These are phyloP conservation scores for Elephas maximus DNA, from an alignment of 2,113 vertebrate species.

Conservation along the genomic window DNA sequence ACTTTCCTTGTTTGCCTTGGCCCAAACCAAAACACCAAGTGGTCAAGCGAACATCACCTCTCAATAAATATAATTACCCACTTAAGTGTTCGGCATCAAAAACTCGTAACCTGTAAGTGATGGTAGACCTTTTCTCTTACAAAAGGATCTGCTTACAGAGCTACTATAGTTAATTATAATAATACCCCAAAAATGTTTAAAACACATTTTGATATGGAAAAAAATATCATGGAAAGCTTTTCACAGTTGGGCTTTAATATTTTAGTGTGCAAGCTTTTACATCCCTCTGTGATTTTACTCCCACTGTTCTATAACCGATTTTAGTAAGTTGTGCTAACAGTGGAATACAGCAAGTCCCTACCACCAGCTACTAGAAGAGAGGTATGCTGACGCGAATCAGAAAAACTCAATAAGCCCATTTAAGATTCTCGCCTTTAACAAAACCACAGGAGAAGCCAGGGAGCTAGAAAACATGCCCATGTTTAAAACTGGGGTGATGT, in stretches of 20 bases:
- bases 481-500: conserved; percentile 22
- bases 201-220: conserved; percentile 78
- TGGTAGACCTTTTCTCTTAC: conserved; percentile 76
- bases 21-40: conserved; percentile 58
- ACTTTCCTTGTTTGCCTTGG: conserved; percentile 78
- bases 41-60: conserved; percentile 78
- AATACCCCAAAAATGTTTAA: conserved; percentile 82
- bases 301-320: conserved; percentile 76
- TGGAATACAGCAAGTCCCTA: conserved; percentile 57
- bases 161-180: conserved; percentile 80
- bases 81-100: conserved; percentile 81
- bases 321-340: conserved; percentile 75
- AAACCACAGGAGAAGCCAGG: conserved; percentile 68
- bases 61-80: conserved; percentile 79
- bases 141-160: conserved; percentile 78
- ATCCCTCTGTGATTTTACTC: conserved; percentile 55
- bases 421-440: conserved; percentile 72
- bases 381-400: conserved; percentile 58
- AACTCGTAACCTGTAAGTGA: conserved; percentile 69
- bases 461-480: conserved; percentile 43
- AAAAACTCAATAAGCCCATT: conserved; percentile 79
- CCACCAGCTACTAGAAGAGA: conserved; percentile 68
- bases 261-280: conserved; percentile 69
- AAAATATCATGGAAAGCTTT: conserved; percentile 79
- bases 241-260: conserved; percentile 83